phyloP scores from a whole-genome alignment of 2,888 invertebrate species.

The Branchipolynoe longqiensis region DNA sequence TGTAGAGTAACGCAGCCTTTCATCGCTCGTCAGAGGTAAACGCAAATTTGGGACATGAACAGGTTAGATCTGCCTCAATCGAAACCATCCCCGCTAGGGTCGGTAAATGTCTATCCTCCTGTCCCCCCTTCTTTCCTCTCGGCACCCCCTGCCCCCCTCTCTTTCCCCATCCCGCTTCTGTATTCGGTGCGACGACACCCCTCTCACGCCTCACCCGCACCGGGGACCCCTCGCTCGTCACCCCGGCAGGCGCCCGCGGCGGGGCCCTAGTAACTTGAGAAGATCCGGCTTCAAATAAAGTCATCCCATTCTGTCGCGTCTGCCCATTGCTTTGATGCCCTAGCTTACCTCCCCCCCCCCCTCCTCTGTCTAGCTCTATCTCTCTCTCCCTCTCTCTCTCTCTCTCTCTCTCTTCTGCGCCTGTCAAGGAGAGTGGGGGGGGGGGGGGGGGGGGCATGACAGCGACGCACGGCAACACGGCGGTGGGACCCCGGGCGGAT shows the following conservation, averaged over 20 bases:
- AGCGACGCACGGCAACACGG: too few species aligned
- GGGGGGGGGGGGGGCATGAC: not conserved
- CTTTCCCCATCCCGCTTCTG: not conserved
- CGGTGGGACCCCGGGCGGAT: too few species aligned
- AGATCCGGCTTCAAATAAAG: constrained; percentile 35
- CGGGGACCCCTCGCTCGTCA: not conserved
- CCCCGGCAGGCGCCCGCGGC: not conserved
- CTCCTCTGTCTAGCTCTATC: too few species aligned
- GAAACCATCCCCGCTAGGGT: too few species aligned
- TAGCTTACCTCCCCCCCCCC: not conserved
- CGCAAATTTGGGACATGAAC: too few species aligned
- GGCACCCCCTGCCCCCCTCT: not conserved
- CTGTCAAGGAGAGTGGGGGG: not conserved
- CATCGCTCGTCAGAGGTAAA: too few species aligned
- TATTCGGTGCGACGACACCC: too few species aligned
- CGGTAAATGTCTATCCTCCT: too few species aligned
- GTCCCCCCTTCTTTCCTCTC: not conserved
- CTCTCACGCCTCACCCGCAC: too few species aligned
- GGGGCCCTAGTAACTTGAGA: constrained; percentile 3
- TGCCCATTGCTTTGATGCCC: too few species aligned
- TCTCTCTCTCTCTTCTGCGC: not conserved
- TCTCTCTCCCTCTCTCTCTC: not conserved
- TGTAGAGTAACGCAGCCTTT: too few species aligned
- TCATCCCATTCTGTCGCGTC: constrained; percentile 22
- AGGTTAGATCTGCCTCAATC: too few species aligned